Percentiles rank a stretch among this genome's conserved stretches.
Evolutionary conservation across 2,113 vertebrate genomes (phyloP).

Genomic region (Catharus bicknelli): DNA sequence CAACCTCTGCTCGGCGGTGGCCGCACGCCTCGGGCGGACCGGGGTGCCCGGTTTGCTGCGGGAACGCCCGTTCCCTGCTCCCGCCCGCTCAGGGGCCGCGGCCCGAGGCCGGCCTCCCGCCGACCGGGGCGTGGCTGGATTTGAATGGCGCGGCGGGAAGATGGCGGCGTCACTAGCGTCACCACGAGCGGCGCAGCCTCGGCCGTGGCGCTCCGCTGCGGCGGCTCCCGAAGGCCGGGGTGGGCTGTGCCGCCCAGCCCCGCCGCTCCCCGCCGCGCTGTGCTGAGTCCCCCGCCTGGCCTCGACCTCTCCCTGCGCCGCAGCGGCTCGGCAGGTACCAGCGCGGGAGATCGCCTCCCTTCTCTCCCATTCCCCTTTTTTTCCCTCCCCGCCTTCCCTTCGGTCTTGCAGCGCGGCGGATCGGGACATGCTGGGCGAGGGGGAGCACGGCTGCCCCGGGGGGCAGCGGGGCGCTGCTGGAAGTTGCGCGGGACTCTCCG

Average conservation of each 20-base stretch:
- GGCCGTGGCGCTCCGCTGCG: background rate
- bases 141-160: conserved; percentile 70
- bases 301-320: conserved; percentile 68
- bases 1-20: fast-evolving
- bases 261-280: conserved; percentile 58
- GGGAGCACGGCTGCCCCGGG: background rate
- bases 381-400: too few relatives aligned
- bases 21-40: background rate
- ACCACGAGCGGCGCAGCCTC: fast-evolving
- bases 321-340: conserved; percentile 56
- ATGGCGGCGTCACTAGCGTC: background rate
- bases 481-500: background rate
- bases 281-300: conserved; percentile 84
- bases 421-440: background rate
- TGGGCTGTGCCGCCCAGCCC: background rate
- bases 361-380: too few relatives aligned
- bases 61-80: fast-evolving
- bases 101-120: background rate
- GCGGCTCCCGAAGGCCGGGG: background rate
- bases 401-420: background rate
- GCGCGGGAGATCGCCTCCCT: conserved; percentile 36
- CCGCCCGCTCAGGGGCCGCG: too few relatives aligned
- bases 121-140: background rate
- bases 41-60: fast-evolving
- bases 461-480: background rate